These are phyloP conservation scores for Stramonita haemastoma DNA, from an alignment of 2,888 invertebrate species.

Conservation along the genomic window DNA sequence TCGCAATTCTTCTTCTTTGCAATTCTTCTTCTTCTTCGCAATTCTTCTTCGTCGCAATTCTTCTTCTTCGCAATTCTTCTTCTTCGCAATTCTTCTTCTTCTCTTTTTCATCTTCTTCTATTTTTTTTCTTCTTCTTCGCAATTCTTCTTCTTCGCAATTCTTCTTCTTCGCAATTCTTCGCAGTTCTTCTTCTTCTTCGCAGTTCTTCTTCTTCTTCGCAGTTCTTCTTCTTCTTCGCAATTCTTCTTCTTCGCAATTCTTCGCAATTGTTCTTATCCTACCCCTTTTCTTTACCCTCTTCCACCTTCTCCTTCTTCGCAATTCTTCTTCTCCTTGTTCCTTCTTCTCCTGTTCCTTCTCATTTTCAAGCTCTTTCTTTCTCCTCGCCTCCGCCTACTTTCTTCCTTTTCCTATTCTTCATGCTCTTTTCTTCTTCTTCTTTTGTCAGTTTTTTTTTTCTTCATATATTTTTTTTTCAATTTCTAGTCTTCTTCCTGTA, in stretches of 20 bases:
- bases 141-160: background rate
- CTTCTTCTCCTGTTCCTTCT: background rate
- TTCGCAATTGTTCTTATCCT: too few relatives aligned
- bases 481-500: too few relatives aligned
- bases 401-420: too few relatives aligned
- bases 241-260: background rate
- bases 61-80: background rate
- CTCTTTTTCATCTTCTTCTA: background rate
- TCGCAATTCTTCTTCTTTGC: background rate
- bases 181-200: background rate
- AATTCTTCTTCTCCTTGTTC: background rate
- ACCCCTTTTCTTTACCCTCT: background rate
- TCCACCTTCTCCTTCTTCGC: background rate
- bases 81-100: background rate
- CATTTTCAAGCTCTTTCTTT: background rate
- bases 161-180: background rate
- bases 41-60: background rate
- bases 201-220: background rate
- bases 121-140: background rate
- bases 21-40: background rate
- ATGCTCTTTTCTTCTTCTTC: too few relatives aligned
- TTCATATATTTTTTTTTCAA: too few relatives aligned
- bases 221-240: background rate
- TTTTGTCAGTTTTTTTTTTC: too few relatives aligned
- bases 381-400: too few relatives aligned